These are phyloP conservation scores for Laterallus jamaicensis DNA, from an alignment of 2,113 vertebrate genomes.

Conservation along the genomic window DNA sequence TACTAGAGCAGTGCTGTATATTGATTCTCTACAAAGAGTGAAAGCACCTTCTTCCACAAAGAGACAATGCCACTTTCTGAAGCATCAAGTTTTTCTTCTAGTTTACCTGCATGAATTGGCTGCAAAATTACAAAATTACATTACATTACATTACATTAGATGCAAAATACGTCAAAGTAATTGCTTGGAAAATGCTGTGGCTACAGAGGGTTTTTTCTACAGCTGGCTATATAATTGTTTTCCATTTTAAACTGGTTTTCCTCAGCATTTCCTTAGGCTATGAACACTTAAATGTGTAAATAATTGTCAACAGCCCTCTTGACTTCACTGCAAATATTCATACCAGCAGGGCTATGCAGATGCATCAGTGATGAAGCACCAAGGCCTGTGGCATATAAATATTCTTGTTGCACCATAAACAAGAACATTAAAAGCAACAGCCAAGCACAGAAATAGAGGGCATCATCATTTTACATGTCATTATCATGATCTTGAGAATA, in stretches of 20 bases:
- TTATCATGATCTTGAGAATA: neutral
- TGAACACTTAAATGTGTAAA: neutral
- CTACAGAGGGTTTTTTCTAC: neutral
- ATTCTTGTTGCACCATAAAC: neutral
- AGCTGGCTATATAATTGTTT: neutral
- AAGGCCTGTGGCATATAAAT: neutral
- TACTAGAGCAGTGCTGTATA: neutral
- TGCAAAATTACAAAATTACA: no score
- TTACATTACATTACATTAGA: no score
- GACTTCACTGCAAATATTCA: neutral
- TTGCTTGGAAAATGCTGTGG: neutral
- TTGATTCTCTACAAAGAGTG: neutral
- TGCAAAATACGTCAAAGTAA: neutral
- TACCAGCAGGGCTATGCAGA: neutral
- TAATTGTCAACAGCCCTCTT: slow-evolving; percentile 1
- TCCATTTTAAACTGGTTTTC: neutral
- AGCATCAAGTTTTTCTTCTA: neutral
- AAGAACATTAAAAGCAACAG: neutral
- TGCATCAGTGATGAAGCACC: neutral
- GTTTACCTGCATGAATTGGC: neutral
- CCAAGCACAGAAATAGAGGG: neutral
- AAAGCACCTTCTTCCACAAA: neutral
- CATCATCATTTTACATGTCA: neutral
- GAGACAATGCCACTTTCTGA: neutral
- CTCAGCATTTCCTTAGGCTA: neutral